phyloP scores from a whole-genome alignment of 2,113 vertebrate species.

The Oncorhynchus kisutch region DNA sequence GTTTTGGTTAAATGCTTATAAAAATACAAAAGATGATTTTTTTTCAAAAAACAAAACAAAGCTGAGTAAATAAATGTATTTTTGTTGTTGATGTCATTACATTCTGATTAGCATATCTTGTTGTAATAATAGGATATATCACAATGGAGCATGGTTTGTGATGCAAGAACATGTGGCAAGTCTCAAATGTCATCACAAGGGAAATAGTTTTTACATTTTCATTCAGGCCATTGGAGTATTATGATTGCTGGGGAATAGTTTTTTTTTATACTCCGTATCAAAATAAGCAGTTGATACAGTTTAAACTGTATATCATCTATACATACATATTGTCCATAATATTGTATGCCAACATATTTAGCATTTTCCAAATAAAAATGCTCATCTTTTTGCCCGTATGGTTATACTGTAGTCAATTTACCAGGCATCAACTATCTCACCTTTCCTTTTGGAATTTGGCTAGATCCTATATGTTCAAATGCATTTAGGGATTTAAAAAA shows the following conservation, averaged over 20 bases:
- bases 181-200: neutral
- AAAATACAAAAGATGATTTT: constrained; percentile 43
- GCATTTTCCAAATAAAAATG: neutral
- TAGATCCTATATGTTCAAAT: too few species aligned
- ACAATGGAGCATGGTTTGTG: neutral
- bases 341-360: neutral
- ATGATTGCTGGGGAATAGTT: neutral
- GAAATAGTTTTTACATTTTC: neutral
- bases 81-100: constrained; percentile 24
- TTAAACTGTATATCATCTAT: neutral
- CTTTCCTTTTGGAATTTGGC: too few species aligned
- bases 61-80: constrained; percentile 13
- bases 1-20: constrained; percentile 45
- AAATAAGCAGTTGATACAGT: neutral
- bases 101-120: constrained; percentile 26
- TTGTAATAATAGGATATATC: constrained; percentile 24
- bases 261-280: neutral
- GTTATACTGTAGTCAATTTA: too few species aligned
- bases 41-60: constrained; percentile 27
- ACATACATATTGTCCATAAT: neutral
- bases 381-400: neutral
- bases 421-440: too few species aligned
- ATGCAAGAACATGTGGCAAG: neutral
- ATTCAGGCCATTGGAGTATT: neutral
- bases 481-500: too few species aligned